Conservation (phyloP, 2,797 vertebrate species). For the Mus spretus region DNA sequence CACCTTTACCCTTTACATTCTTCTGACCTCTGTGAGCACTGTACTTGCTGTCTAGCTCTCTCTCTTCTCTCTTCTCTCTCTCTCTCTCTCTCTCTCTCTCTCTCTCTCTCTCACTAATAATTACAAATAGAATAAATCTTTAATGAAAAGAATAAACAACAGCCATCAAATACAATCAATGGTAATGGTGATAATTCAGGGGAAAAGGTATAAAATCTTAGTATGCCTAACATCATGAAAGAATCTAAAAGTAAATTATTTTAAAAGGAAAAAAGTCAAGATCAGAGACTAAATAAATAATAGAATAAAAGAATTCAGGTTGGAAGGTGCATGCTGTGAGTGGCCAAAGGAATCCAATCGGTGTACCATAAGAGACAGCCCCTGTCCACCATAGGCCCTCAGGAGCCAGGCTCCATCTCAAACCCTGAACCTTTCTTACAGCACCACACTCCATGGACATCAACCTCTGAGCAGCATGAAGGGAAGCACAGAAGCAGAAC, state of each 20-base stretch:
- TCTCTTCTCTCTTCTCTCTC: not conserved
- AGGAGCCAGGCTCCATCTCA: not conserved
- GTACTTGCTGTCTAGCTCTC: not conserved
- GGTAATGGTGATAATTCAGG: not conserved
- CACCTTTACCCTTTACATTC: accelerated
- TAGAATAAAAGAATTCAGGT: not conserved
- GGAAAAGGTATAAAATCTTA: not conserved
- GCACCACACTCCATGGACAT: not conserved
- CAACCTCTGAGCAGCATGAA: not conserved
- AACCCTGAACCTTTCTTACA: not conserved
- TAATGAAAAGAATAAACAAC: not conserved
- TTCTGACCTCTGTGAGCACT: not conserved
- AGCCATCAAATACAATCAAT: not conserved
- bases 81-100: not conserved
- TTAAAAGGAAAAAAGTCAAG: constrained; percentile 26
- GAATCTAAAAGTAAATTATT: not conserved
- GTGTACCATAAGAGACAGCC: not conserved
- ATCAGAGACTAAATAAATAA: constrained; percentile 5
- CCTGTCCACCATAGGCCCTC: not conserved
- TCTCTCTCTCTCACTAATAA: not conserved
- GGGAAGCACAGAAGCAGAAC: not conserved
- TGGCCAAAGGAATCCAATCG: not conserved
- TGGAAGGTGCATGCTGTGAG: not conserved
- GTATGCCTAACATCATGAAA: not conserved
- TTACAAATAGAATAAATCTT: not conserved